Base-by-base conservation (phyloP, 1,140 invertebrate genomes). In the Temnothorax nylanderi region DNA sequence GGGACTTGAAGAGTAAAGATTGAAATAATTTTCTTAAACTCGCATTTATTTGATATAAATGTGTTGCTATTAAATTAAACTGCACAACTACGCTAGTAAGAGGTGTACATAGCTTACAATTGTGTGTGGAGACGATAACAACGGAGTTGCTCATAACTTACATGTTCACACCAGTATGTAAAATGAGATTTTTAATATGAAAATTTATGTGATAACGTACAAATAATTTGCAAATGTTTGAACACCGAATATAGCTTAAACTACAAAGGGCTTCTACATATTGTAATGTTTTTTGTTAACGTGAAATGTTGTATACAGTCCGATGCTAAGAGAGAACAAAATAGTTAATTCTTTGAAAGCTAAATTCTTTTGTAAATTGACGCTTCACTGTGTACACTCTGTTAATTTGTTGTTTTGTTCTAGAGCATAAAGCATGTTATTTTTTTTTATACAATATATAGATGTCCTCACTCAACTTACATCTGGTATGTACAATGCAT, bases 191-290 rank as follows among this genome's bases (percentile, higher is more conserved):
- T 92, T 93, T 91, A 92, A 91, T 90, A 86, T 58, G 78, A 87
- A 91, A 93, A 91, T 92, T 92, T 74, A 92, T 93, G 91, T 93
- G 89, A 93, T 93, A 92, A 93, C 92, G 91, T 93, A 94, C 92
- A 93, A 93, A 92, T 89, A 72, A 85, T 87, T 90, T 91, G 88
- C 91, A 91, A 91, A 74, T 32, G 49, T 92, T 92, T 78, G 88
- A 88, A 87, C 90, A 86, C 88, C 64, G 78, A 69, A 72, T 88
- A 92, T 86, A 91, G 54, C 64, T 82, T 89, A 90, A 92, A 87
- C 44, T 86, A 51, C 76, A 81, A 90, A 90, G 71, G 88, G 88
- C 88, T 77, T 91, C 90, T 93, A 90, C 65, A 91, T 85, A 91
- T 92, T 90, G 69, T 87, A 85, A 58, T 7, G 18, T n/a, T 54